These are phyloP conservation scores for Pomatostomus ruficeps DNA, from an alignment of 2,113 vertebrate species.

Conservation along the genomic window DNA sequence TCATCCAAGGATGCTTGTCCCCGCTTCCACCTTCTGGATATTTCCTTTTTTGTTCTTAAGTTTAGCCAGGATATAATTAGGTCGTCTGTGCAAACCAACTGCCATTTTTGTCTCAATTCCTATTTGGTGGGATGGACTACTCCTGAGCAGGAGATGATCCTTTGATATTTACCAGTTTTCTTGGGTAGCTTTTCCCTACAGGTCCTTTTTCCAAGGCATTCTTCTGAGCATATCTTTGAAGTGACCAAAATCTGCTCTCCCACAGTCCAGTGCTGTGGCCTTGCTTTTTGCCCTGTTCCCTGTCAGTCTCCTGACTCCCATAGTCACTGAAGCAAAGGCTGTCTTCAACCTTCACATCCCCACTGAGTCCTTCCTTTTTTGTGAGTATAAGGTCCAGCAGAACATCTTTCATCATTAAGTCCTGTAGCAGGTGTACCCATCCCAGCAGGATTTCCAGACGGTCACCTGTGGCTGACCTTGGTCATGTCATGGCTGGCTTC, in stretches of 20 bases:
- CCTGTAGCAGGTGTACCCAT: neutral
- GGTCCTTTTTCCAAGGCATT: neutral
- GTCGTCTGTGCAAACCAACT: too few species aligned
- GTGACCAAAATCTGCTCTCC: neutral
- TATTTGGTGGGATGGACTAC: neutral
- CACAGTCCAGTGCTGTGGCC: neutral
- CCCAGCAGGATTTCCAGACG: neutral
- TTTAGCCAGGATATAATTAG: neutral
- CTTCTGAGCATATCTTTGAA: neutral
- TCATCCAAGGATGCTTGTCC: neutral
- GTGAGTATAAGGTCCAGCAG: neutral
- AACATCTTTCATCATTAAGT: neutral
- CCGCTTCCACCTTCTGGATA: neutral
- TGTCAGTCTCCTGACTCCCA: neutral
- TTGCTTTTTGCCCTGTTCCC: neutral
- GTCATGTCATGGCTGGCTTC: neutral
- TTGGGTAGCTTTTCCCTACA: neutral
- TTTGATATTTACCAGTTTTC: neutral
- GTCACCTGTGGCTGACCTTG: neutral
- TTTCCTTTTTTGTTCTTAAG: neutral
- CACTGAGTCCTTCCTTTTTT: neutral
- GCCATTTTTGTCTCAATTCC: neutral
- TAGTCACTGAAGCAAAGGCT: neutral
- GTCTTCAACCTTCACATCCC: neutral
- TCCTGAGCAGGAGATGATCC: neutral